Base-by-base conservation (phyloP, 1,140 invertebrate genomes). In the Magallana gigas region DNA sequence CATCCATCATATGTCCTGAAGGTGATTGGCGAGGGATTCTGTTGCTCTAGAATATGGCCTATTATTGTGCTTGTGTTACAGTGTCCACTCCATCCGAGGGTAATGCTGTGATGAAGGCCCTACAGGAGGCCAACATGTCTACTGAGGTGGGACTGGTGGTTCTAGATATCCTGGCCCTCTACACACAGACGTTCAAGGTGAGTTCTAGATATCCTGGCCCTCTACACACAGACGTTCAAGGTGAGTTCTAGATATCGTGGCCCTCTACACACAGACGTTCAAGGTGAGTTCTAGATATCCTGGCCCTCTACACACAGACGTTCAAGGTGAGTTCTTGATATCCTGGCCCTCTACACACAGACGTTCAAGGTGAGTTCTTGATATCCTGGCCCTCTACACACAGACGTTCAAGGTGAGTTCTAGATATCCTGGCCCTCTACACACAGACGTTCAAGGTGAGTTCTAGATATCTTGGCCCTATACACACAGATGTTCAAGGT, bases 141-240 rank as follows among this genome's bases (percentile, higher is more conserved):
- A 97, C 98, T 18, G 98, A 99, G 96, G 97, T 98, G 76, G 98
- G 98, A 1, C 95, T 99, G 59, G 97, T 97, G 18, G 96, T 97
- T 1, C 95, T 99, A 12, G 98, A 99, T 94, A 96, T 97, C 64
- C 95, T 98, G 29, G 97, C 97, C 85, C 95, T 98, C 8, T 98
- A 98, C 94, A 97, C 97, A 88, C 96, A 97, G 88, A 97, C 98
- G 93, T 97, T 98, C 92, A 96, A 95, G 92, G 95, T 95, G 81
- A 88, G 86, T 18, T 23, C 23, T 23, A 23, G 23, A 23, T 23
- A 23, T 23, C 23, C 23, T 23, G 23, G 23, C 23, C 23, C 23
- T 62, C n/a, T 62, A 23, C 23, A 23, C 23, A 23, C 23, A 23
- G 23, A 23, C 64, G 3, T 23, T 23, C 23, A 23, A 23, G 23